These are phyloP conservation scores for Cotesia congregata DNA, from an alignment of 2,888 invertebrate genomes.

Conservation along the genomic window DNA sequence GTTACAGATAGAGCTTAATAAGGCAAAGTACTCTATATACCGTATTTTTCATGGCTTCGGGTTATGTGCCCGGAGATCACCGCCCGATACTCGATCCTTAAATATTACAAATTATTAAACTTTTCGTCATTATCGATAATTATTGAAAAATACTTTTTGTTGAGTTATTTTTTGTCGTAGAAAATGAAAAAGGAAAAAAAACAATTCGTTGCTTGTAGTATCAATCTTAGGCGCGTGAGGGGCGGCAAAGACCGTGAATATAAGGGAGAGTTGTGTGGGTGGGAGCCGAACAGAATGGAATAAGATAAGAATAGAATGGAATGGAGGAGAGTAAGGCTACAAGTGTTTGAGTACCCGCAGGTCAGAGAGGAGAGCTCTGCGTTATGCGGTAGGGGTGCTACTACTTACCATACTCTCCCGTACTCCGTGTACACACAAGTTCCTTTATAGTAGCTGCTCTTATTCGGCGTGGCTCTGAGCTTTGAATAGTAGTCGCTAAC, in stretches of 20 bases:
- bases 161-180: neutral
- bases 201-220: neutral
- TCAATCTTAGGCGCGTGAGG: conserved; percentile 36
- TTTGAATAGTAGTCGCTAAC: conserved; percentile 66
- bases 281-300: conserved; percentile 44
- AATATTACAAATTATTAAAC: neutral
- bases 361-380: conserved; percentile 29
- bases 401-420: conserved; percentile 69
- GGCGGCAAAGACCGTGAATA: conserved; percentile 23
- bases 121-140: neutral
- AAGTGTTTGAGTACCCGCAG: conserved; percentile 43
- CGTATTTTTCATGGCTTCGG: conserved; percentile 6
- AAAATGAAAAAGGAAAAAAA: neutral
- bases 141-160: neutral
- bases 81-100: neutral
- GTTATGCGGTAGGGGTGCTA: conserved; percentile 63
- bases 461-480: conserved; percentile 47
- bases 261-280: conserved; percentile 38
- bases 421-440: conserved; percentile 60
- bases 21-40: conserved; percentile 35
- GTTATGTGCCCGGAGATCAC: conserved; percentile 21
- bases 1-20: conserved; percentile 51
- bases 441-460: conserved; percentile 57
- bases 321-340: conserved; percentile 48
- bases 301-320: conserved; percentile 38